Evolutionary conservation across 2,797 vertebrate genomes (phyloP).

Genomic region (Scolopax rusticola): DNA sequence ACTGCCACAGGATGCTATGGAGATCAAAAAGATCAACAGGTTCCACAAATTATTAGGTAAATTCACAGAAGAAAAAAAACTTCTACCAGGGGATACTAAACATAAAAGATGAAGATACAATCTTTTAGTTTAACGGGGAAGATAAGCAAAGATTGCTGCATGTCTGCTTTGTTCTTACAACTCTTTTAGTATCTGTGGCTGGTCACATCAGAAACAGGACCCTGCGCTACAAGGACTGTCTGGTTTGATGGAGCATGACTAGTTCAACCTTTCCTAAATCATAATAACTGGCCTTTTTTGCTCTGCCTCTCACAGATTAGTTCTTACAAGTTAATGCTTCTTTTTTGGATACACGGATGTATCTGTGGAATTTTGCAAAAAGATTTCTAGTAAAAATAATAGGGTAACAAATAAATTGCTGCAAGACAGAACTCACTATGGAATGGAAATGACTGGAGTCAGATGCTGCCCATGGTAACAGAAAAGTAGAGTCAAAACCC

Average conservation of each 20-base stretch:
- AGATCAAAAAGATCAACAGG: slow-evolving; percentile 22
- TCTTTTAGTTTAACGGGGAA: neutral
- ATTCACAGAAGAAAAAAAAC: neutral
- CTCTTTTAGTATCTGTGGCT: neutral
- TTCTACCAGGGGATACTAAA: neutral
- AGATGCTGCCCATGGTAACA: neutral
- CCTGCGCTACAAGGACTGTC: accelerated
- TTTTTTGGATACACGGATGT: neutral
- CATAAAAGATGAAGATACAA: neutral
- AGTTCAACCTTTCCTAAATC: neutral
- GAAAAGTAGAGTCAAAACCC: neutral
- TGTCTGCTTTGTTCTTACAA: neutral
- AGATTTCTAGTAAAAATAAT: neutral
- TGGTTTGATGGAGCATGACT: neutral
- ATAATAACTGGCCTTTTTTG: neutral
- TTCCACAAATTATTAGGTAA: slow-evolving; percentile 36
- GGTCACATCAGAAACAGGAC: neutral
- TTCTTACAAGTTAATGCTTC: neutral
- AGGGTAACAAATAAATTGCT: neutral
- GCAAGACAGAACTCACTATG: neutral
- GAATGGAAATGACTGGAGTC: neutral
- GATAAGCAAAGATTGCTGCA: neutral
- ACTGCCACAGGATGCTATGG: neutral
- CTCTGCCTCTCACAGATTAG: neutral
- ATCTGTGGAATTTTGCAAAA: neutral